These are phyloP conservation scores for Callimorpha dominula DNA, from an alignment of 2,888 invertebrate genomes.

Conservation along the genomic window DNA sequence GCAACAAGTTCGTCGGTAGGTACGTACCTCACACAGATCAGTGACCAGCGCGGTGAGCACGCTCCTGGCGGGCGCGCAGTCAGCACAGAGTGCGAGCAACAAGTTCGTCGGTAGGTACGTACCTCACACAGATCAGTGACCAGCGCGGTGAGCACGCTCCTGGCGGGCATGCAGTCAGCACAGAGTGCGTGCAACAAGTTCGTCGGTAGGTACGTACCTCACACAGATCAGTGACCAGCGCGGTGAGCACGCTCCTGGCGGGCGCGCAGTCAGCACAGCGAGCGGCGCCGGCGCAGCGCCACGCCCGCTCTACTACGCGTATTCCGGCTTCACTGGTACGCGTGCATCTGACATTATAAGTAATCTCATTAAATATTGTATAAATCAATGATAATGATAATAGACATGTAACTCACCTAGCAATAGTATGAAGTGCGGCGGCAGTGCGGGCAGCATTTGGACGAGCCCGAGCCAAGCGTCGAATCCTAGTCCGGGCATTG, in stretches of 20 bases:
- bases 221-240: conserved; percentile 55
- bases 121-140: too few relatives aligned
- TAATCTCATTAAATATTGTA: too few relatives aligned
- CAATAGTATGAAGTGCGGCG: conserved; percentile 64
- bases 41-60: too few relatives aligned
- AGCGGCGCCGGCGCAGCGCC: conserved; percentile 51
- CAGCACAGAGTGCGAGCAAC: too few relatives aligned
- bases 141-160: too few relatives aligned
- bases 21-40: too few relatives aligned
- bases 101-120: too few relatives aligned
- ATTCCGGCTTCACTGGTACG: conserved; percentile 48
- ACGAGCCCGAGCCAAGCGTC: conserved; percentile 64
- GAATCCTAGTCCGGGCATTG: conserved; percentile 55
- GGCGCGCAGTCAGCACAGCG: conserved; percentile 41
- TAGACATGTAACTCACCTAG: conserved; percentile 57
- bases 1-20: too few relatives aligned
- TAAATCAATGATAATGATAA: neutral
- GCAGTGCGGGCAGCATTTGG: conserved; percentile 64
- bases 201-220: conserved; percentile 52
- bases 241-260: conserved; percentile 49
- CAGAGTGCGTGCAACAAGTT: too few relatives aligned
- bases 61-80: too few relatives aligned
- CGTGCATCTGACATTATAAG: conserved; percentile 39
- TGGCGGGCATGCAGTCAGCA: too few relatives aligned
- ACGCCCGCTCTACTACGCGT: conserved; percentile 60